Evolutionary conservation across 2,797 vertebrate genomes (phyloP).

Genomic region (Austrolebias charrua): DNA sequence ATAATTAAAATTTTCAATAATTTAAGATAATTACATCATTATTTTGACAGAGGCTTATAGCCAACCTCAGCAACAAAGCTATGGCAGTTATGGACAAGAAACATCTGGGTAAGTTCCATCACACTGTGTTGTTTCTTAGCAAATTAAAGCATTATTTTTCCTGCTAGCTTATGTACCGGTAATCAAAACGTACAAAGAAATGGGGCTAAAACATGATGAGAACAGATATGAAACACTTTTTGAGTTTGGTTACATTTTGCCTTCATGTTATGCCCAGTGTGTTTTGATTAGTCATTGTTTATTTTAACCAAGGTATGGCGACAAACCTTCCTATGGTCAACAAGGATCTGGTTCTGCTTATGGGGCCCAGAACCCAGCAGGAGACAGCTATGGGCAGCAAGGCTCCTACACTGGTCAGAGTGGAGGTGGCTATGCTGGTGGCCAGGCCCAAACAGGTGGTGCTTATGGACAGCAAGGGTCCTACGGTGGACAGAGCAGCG

Average conservation of each 20-base stretch:
- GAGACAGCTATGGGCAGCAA: conserved; percentile 60
- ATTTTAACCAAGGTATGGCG: conserved; percentile 62
- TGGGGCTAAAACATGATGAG: too few species aligned
- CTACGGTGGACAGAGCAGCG: conserved; percentile 49
- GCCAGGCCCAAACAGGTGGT: conserved; percentile 56
- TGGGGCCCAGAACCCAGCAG: conserved; percentile 58
- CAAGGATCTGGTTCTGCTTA: conserved; percentile 52
- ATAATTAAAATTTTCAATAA: too few species aligned
- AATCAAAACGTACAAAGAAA: too few species aligned
- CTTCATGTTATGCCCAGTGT: too few species aligned
- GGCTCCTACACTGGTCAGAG: conserved; percentile 59
- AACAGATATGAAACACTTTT: too few species aligned
- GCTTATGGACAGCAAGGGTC: conserved; percentile 63
- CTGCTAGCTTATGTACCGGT: too few species aligned
- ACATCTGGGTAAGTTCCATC: conserved; percentile 69
- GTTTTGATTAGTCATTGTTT: neutral
- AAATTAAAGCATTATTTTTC: too few species aligned
- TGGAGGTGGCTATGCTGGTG: conserved; percentile 35
- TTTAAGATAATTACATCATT: neutral
- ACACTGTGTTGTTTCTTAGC: neutral
- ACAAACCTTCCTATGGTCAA: conserved; percentile 67
- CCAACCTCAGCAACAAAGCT: conserved; percentile 67
- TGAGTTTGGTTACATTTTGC: too few species aligned
- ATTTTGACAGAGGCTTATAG: conserved; percentile 57
- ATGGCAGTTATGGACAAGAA: conserved; percentile 68